These are phyloP conservation scores for Lophochroa leadbeateri DNA, from an alignment of 2,113 vertebrate genomes.

Conservation along the genomic window DNA sequence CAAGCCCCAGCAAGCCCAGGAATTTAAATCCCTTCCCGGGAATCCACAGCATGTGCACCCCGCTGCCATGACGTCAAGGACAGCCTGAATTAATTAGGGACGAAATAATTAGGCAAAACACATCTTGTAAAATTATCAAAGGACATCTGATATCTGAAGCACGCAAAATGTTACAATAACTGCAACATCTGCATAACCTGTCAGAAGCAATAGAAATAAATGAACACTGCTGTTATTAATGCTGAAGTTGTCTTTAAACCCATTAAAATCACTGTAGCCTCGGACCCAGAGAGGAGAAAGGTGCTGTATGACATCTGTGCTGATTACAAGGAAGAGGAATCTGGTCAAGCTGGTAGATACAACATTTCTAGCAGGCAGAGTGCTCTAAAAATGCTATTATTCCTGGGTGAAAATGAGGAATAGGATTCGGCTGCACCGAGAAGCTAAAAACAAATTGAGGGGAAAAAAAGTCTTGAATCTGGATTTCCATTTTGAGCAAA, in stretches of 20 bases:
- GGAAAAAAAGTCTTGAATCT: neutral
- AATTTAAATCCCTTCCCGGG: neutral
- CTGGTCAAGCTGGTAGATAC: conserved; percentile 37
- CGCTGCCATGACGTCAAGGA: neutral
- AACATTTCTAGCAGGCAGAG: neutral
- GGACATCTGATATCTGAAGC: neutral
- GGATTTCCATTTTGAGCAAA: neutral
- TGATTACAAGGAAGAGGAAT: conserved; percentile 21
- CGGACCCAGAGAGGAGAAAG: neutral
- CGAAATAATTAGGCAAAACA: conserved; percentile 47
- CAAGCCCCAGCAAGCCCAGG: neutral
- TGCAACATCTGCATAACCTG: conserved; percentile 22
- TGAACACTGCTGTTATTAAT: neutral
- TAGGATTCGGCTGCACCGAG: neutral
- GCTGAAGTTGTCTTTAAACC: conserved; percentile 41
- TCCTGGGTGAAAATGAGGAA: neutral
- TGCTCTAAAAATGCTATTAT: conserved; percentile 24
- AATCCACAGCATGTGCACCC: neutral
- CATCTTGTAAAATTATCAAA: conserved; percentile 50
- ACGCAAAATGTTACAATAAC: neutral
- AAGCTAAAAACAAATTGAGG: neutral
- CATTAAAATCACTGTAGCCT: conserved; percentile 3
- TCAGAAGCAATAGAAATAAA: conserved; percentile 49
- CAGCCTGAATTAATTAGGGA: neutral
- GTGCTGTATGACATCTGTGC: neutral